phyloP scores from a whole-genome alignment of 30 jellyfish, hydroid and myxozoan genomes.

The Cassiopea xamachana region DNA sequence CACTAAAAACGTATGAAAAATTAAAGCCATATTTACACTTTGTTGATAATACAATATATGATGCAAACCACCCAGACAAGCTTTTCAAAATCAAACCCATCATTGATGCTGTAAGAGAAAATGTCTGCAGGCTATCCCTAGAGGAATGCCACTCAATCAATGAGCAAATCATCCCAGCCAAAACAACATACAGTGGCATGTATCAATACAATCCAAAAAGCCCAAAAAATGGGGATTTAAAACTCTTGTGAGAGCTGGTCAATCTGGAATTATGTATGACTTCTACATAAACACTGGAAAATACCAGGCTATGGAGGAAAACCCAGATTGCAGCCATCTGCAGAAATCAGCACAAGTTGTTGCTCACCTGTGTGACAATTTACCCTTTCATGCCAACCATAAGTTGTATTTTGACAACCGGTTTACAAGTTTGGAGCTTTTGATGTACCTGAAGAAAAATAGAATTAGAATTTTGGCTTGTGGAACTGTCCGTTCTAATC shows the following conservation, averaged over 20 bases:
- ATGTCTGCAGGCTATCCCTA: too few relatives aligned
- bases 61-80: not conserved
- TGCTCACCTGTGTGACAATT: slow-evolving; percentile 51
- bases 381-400: slow-evolving; percentile 49
- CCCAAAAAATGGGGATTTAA: slow-evolving; percentile 61
- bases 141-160: slow-evolving; percentile 72
- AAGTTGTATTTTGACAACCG: slow-evolving; percentile 74
- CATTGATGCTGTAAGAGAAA: not conserved
- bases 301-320: not conserved
- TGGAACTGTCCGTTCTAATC: slow-evolving; percentile 54
- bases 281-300: slow-evolving; percentile 23
- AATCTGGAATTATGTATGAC: slow-evolving; percentile 63
- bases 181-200: slow-evolving; percentile 69
- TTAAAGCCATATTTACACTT: slow-evolving; percentile 2
- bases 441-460: slow-evolving; percentile 24
- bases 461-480: slow-evolving; percentile 67
- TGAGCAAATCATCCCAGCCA: slow-evolving; percentile 72
- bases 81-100: not conserved
- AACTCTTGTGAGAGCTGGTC: slow-evolving; percentile 53
- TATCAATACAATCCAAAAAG: slow-evolving; percentile 46
- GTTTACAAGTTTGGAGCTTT: slow-evolving; percentile 55
- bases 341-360: slow-evolving; percentile 76
- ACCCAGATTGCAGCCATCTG: not conserved
- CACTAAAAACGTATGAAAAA: not conserved
- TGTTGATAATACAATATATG: not conserved